Base-by-base conservation (phyloP, 1,140 invertebrate species). In the Ooceraea biroi region DNA sequence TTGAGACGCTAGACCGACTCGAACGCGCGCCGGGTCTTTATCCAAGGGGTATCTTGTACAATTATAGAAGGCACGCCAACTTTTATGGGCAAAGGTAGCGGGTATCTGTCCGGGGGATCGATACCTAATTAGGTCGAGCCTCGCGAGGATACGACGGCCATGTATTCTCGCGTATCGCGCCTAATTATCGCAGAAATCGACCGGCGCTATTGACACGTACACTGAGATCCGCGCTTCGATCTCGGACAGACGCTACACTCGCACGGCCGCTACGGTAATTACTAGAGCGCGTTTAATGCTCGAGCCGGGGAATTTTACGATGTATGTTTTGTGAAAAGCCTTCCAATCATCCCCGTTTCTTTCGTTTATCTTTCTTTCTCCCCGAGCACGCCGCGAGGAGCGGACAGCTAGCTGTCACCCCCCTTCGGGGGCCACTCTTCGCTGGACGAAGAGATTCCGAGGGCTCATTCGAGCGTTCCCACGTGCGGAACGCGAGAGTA, bases 121-220 rank as follows among this genome's bases (percentile, higher is more conserved):
- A 85, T 88, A 71, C 30, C 63, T 88, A 88, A 88, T 88, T 88
- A 80, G 86, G 83, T 77, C 86, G 86, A 88, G 50, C 60, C 86
- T 66, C 71, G 58, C 63, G 86, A 41, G 87, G 44, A 85, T 85
- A 55, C 46, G 65, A 80, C 63, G 27, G 52, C 22, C 82, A 19
- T 82, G 86, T 60, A 82, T 60, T 69, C 57, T 52, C 74, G 8
- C 74, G 82, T 80, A 87, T 88, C 86, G 61, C 25, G 12, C 46
- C 82, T 85, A 88, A 88, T 88, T 87, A 88, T 88, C 86, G 82
- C 55, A 72, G 73, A 85, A 88, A 88, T 88, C 87, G 85, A 84
- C 22, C 74, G 66, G 50, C 78, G 55, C 68, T 55, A 71, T 85
- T 87, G 86, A 88, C 85, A 84, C 73, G 71, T 87, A 86, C n/a